These are phyloP conservation scores for Acropora tenuis DNA, from an alignment of 64 coral and sea anemone species.

Conservation along the genomic window DNA sequence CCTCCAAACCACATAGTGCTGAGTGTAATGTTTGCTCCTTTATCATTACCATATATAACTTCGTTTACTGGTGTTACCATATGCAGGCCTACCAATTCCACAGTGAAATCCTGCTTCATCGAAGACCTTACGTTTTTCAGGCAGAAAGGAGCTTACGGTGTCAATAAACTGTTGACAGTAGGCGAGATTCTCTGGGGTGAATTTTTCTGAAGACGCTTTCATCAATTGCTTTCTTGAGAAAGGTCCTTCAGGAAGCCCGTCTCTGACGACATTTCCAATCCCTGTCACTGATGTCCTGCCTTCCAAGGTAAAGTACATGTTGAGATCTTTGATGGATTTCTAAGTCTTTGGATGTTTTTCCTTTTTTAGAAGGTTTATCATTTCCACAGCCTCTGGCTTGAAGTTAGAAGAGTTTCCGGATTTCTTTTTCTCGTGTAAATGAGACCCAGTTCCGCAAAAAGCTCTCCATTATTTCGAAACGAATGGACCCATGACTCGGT, in stretches of 20 bases:
- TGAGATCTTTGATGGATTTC: conserved; percentile 42
- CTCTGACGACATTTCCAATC: conserved; percentile 60
- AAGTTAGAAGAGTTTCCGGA: conserved; percentile 39
- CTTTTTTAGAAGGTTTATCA: conserved; percentile 34
- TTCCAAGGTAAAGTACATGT: conserved; percentile 22
- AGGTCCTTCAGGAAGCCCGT: conserved; percentile 41
- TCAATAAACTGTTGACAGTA: conserved; percentile 61
- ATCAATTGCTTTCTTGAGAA: conserved; percentile 53
- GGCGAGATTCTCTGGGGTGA: conserved; percentile 25
- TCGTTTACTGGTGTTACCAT: conserved; percentile 38
- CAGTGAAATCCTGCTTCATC: conserved; percentile 62
- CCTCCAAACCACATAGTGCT: conserved; percentile 68
- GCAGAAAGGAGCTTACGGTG: conserved; percentile 28
- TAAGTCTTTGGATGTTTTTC: conserved; percentile 35
- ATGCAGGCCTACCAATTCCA: conserved; percentile 37
- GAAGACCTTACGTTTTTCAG: conserved; percentile 52
- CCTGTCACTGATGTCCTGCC: conserved; percentile 51
- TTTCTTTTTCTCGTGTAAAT: conserved; percentile 38
- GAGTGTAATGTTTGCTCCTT: conserved; percentile 57
- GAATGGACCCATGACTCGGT: conserved; percentile 8
- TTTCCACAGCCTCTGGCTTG: conserved; percentile 37
- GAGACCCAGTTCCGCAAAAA: conserved; percentile 32
- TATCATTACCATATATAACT: conserved; percentile 36
- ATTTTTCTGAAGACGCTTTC: conserved; percentile 54
- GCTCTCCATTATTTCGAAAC: conserved; percentile 35